Evolutionary conservation across 2,888 invertebrate genomes (phyloP), one percentile per base, ranked within the genome.

Genomic region (Leucophenga maculata): DNA sequence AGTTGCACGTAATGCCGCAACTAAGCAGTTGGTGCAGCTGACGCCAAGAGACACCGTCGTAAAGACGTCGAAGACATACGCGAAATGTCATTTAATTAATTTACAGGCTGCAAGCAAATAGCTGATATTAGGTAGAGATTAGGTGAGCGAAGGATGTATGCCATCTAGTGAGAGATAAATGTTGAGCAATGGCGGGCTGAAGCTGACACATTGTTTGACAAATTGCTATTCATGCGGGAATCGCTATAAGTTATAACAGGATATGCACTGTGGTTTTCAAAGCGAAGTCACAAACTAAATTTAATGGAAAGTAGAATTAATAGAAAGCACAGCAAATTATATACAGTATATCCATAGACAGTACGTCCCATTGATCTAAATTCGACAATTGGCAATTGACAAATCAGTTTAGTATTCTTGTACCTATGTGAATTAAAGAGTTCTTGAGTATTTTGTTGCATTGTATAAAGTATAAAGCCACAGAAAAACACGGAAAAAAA

Each of bases 171-270:
- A 3, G 11, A 3, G 39, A 39, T 39, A 39, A 39, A 39, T 39
- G 8, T 39, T 6, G 39, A 39, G 8, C 39, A 9, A 32, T 55
- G 62, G 0, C 16, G 31, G 6, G 65, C 39, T 75, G 76, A 76
- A 83, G 77, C 74, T 82, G 83, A 80, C 79, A 81, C 83, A 83
- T 82, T 83, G 81, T 81, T 81, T 83, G 83, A 81, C 81, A 81
- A 81, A 81, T 83, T 81, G 80, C 78, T 76, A 75, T 79, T 76
- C 77, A 73, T 75, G 22, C 26, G 75, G 75, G 73, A 46, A 57
- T n/a, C 44, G 59, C 31, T 16, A 26, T 20, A 16, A 60, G 22
- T 44, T 54, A 52, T 46, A 54, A 13, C 39, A 22, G 54, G 44
- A n/a, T 46, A 6, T 22, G 52, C n/a, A 64, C 54, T 22, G 50